A percentile compares a stretch with the other conserved stretches of the same genome.
These are phyloP conservation scores for Etia nguti DNA, from an alignment of 2,113 vertebrate species.

Conservation along the genomic window DNA sequence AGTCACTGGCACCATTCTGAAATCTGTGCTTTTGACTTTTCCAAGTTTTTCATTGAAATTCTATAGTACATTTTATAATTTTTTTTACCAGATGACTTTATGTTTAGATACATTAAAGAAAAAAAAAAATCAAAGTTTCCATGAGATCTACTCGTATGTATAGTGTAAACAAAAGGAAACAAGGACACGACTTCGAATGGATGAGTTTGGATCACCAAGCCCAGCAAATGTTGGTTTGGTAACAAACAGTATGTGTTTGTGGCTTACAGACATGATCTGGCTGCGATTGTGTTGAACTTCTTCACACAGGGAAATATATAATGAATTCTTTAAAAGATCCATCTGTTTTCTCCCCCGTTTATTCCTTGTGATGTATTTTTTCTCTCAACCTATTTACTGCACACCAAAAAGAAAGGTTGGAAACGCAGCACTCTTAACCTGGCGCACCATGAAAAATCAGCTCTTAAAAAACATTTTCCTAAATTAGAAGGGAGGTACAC, in stretches of 20 bases:
- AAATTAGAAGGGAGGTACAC: constrained; percentile 24
- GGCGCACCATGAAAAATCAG: neutral
- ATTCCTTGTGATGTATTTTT: constrained; percentile 12
- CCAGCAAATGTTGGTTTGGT: neutral
- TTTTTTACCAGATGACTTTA: neutral
- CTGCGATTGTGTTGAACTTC: constrained; percentile 1
- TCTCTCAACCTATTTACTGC: neutral
- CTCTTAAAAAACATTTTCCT: constrained; percentile 22
- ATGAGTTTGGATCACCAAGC: neutral
- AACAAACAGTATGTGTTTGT: constrained; percentile 14
- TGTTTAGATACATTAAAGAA: neutral
- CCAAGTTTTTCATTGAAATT: neutral
- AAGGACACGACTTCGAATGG: neutral
- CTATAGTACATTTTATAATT: neutral
- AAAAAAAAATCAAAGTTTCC: neutral
- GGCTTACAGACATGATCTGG: neutral
- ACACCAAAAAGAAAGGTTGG: neutral
- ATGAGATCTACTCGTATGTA: neutral
- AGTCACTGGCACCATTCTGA: neutral
- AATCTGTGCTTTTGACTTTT: neutral
- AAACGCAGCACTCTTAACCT: neutral
- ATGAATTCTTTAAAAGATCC: neutral
- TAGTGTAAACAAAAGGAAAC: neutral
- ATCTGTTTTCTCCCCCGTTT: constrained; percentile 23
- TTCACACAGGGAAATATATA: constrained; percentile 2